phyloP scores from a whole-genome alignment of 2,888 invertebrate genomes.

The Tinea pellionella region DNA sequence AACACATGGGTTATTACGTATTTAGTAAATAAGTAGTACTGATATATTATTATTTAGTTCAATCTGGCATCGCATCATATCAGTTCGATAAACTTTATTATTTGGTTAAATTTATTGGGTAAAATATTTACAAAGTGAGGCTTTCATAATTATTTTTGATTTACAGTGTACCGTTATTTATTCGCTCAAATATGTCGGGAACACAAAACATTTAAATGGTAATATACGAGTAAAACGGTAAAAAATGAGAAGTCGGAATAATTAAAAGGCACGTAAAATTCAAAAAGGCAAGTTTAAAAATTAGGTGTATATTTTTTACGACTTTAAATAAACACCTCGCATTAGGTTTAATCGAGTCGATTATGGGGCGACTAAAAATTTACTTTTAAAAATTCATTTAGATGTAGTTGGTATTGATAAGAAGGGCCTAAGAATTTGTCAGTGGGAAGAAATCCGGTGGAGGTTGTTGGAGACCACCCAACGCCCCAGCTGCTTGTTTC shows the following conservation, averaged over 20 bases:
- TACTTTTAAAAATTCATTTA: conserved; percentile 6
- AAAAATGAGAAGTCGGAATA: not conserved
- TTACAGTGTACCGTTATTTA: too few species aligned
- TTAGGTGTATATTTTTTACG: conserved; percentile 1
- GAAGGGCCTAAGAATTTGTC: conserved; percentile 11
- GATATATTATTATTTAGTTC: too few species aligned
- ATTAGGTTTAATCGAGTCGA: conserved; percentile 8
- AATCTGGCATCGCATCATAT: too few species aligned
- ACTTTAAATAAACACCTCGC: conserved; percentile 11
- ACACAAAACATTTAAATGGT: not conserved
- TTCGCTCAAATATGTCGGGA: not conserved
- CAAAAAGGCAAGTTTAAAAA: not conserved
- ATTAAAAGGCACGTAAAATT: not conserved
- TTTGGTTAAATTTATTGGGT: too few species aligned
- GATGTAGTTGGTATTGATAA: conserved; percentile 4
- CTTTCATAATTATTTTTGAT: too few species aligned
- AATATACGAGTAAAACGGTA: conserved; percentile 3
- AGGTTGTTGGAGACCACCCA: conserved; percentile 45
- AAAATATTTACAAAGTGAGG: too few species aligned
- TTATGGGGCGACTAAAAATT: conserved; percentile 4
- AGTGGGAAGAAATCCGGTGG: conserved; percentile 5
- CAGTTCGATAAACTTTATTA: too few species aligned
- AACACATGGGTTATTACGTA: too few species aligned
- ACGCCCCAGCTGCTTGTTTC: conserved; percentile 30
- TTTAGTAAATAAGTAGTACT: too few species aligned